Evolutionary conservation across 2,797 vertebrate genomes (phyloP).

Genomic region (Cygnus olor): DNA sequence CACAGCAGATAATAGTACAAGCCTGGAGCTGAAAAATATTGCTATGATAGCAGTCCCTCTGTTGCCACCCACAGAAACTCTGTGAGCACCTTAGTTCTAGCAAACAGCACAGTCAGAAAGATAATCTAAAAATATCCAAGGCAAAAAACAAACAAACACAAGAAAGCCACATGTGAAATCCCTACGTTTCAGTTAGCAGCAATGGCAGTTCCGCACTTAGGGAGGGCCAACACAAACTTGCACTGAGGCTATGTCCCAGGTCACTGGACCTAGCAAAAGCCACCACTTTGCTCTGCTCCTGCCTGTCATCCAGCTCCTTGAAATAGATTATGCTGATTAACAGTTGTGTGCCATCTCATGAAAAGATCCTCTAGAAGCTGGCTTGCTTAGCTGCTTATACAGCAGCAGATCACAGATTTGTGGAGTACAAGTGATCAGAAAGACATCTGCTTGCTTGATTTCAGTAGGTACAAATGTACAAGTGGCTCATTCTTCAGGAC

Average conservation of each 20-base stretch:
- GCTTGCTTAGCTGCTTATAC: background rate
- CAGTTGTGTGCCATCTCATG: background rate
- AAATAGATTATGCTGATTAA: background rate
- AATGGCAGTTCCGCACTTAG: background rate
- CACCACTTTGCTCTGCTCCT: background rate
- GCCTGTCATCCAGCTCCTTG: background rate
- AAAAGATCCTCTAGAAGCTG: background rate
- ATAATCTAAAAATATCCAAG: background rate
- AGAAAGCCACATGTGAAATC: background rate
- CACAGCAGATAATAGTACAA: background rate
- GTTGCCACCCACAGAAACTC: background rate
- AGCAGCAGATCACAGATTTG: background rate
- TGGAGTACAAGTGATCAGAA: conserved; percentile 14
- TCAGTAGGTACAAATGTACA: conserved; percentile 9
- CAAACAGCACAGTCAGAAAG: background rate
- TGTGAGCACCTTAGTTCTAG: background rate
- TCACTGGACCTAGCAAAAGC: background rate
- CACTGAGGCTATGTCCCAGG: background rate
- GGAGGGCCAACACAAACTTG: background rate
- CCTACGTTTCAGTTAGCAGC: background rate
- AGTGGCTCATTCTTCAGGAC: conserved; percentile 22
- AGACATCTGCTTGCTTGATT: conserved; percentile 21
- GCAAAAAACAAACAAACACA: background rate
- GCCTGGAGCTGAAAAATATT: background rate
- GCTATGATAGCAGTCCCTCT: background rate